These are phyloP conservation scores for Oostethus manadensis DNA, from an alignment of 2,113 vertebrate genomes.

Conservation along the genomic window DNA sequence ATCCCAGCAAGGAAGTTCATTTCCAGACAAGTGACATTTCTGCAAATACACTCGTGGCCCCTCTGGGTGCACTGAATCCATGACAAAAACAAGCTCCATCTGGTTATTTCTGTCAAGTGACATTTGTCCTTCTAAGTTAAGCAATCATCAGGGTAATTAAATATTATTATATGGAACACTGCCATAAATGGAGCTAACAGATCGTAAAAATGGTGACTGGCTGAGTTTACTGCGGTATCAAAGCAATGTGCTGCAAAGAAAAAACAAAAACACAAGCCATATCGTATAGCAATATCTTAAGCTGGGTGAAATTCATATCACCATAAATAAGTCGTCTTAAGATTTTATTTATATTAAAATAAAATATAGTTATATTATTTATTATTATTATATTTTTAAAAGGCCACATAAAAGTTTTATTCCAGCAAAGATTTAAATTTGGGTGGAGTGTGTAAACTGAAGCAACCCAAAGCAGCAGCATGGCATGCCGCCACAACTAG, in stretches of 20 bases:
- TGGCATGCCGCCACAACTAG: not conserved
- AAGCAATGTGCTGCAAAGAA: not conserved
- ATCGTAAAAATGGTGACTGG: conserved; percentile 34
- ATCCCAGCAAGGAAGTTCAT: not conserved
- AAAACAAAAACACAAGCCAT: not conserved
- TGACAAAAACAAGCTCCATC: conserved; percentile 22
- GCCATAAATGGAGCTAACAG: conserved; percentile 29
- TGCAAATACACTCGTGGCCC: conserved; percentile 14
- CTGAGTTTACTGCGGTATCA: conserved; percentile 8
- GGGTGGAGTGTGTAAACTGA: not conserved
- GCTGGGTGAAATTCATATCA: not conserved
- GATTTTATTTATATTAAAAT: no score
- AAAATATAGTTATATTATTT: no score
- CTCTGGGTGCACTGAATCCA: conserved; percentile 13
- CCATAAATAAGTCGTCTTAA: not conserved
- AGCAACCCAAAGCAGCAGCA: not conserved
- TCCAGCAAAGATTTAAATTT: conserved; percentile 19
- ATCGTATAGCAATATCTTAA: not conserved
- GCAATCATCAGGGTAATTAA: conserved; percentile 31
- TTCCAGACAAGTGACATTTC: conserved; percentile 15
- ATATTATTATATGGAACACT: conserved; percentile 20
- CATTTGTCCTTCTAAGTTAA: conserved; percentile 40
- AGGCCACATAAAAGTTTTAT: not conserved
- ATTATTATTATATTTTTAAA: no score
- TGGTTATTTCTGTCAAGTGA: conserved; percentile 37